These are phyloP conservation scores for Sepioteuthis lessoniana DNA, from an alignment of 2,888 invertebrate species.

Conservation along the genomic window DNA sequence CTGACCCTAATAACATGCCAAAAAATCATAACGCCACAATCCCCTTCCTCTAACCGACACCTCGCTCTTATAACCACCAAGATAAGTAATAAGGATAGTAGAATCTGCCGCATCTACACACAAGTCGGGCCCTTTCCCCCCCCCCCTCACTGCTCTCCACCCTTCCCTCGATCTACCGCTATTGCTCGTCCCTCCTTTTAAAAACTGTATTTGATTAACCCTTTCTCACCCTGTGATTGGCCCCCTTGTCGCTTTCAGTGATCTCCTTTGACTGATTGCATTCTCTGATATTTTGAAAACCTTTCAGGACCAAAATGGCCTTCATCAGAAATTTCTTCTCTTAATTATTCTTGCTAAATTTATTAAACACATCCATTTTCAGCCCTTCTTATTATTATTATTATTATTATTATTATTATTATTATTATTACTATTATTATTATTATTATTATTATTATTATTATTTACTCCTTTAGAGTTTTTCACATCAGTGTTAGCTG, in stretches of 20 bases:
- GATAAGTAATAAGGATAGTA: background rate
- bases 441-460: too few relatives aligned
- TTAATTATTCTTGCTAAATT: background rate
- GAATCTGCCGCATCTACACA: constrained; percentile 17
- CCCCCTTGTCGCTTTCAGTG: background rate
- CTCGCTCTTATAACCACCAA: background rate
- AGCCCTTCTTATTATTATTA: background rate
- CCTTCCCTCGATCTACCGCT: background rate
- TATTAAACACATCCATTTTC: background rate
- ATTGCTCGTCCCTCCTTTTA: background rate
- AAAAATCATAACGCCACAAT: constrained; percentile 6
- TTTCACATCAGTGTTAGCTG: too few relatives aligned
- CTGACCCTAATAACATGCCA: constrained; percentile 33
- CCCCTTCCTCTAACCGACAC: background rate
- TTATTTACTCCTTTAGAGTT: too few relatives aligned
- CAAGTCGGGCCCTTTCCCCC: background rate
- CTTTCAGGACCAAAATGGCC: background rate
- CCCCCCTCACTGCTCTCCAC: too few relatives aligned
- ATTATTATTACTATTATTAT: background rate
- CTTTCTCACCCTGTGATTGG: background rate
- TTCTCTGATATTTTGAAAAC: background rate
- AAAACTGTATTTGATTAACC: constrained; percentile 33
- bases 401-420: background rate
- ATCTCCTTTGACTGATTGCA: background rate
- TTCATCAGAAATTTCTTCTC: background rate